These are phyloP conservation scores for Drosophila multiciliata DNA, from an alignment of 2,888 invertebrate species.

Conservation along the genomic window DNA sequence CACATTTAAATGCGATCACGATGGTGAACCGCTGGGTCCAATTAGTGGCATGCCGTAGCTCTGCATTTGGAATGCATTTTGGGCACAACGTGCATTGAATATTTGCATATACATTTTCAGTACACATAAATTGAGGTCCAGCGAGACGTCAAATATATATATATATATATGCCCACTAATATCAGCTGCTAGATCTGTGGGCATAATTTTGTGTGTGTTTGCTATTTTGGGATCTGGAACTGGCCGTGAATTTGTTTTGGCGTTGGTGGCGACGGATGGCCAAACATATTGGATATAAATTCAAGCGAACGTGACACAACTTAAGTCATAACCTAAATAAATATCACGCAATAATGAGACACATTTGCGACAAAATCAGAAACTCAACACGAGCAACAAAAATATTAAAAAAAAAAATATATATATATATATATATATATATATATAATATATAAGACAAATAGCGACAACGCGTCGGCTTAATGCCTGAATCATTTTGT, in stretches of 20 bases:
- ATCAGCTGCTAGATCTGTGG: slow-evolving; percentile 45
- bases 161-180: slow-evolving; percentile 1
- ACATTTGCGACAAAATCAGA: slow-evolving; percentile 71
- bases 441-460: slow-evolving; percentile 33
- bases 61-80: slow-evolving; percentile 54
- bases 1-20: slow-evolving; percentile 79
- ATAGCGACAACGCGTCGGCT: slow-evolving; percentile 55
- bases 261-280: slow-evolving; percentile 57
- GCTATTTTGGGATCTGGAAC: slow-evolving; percentile 22
- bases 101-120: slow-evolving; percentile 75
- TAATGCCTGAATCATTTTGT: slow-evolving; percentile 76
- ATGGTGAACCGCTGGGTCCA: slow-evolving; percentile 69
- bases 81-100: slow-evolving; percentile 73
- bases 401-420: slow-evolving; percentile 27
- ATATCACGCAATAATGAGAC: slow-evolving; percentile 77
- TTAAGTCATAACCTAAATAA: slow-evolving; percentile 80
- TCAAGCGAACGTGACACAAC: slow-evolving; percentile 76
- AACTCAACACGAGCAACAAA: slow-evolving; percentile 16
- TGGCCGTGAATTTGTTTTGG: slow-evolving; percentile 62
- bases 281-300: slow-evolving; percentile 77
- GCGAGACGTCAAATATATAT: slow-evolving; percentile 10
- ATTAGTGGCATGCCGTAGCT: slow-evolving; percentile 67
- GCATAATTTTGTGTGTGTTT: slow-evolving; percentile 31
- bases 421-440: not conserved
- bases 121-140: slow-evolving; percentile 49